A percentile compares a stretch with the other conserved stretches of the same genome.
Conservation (phyloP, 2,797 vertebrate species). For the Lutjanus argentimaculatus region DNA sequence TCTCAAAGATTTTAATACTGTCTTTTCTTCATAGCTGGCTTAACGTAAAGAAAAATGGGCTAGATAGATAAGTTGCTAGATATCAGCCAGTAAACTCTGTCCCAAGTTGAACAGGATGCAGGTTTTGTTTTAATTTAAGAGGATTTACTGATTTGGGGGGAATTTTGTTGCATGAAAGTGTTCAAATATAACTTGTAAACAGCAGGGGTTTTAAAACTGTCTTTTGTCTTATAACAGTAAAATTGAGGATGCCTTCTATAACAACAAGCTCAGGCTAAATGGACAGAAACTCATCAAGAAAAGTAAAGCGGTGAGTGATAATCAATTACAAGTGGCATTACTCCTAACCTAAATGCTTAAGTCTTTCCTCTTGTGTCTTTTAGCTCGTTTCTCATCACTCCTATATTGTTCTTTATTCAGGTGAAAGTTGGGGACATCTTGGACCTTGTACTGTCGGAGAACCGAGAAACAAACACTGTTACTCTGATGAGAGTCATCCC, state of each 20-base stretch:
- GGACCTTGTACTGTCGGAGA: slow-evolving; percentile 91
- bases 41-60: not conserved
- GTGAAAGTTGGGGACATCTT: slow-evolving; percentile 94
- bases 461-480: slow-evolving; percentile 87
- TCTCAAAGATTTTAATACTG: not conserved
- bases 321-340: not conserved
- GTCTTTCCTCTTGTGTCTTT: not conserved
- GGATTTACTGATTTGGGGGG: too few relatives aligned
- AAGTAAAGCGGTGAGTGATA: slow-evolving; percentile 91
- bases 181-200: not conserved
- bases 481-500: slow-evolving; percentile 92
- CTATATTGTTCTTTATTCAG: slow-evolving; percentile 72
- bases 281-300: slow-evolving; percentile 96
- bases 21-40: not conserved
- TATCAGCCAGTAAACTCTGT: not conserved
- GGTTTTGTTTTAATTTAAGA: not conserved
- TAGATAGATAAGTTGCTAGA: not conserved
- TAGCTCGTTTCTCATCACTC: not conserved
- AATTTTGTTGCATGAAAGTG: not conserved
- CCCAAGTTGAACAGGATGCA: not conserved
- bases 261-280: slow-evolving; percentile 92
- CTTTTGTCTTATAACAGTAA: slow-evolving; percentile 84
- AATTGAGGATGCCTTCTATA: slow-evolving; percentile 96
- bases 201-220: not conserved
- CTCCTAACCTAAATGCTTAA: not conserved